Evolutionary conservation across 2,113 vertebrate species (phyloP).

Genomic region (Pan troglodytes): DNA sequence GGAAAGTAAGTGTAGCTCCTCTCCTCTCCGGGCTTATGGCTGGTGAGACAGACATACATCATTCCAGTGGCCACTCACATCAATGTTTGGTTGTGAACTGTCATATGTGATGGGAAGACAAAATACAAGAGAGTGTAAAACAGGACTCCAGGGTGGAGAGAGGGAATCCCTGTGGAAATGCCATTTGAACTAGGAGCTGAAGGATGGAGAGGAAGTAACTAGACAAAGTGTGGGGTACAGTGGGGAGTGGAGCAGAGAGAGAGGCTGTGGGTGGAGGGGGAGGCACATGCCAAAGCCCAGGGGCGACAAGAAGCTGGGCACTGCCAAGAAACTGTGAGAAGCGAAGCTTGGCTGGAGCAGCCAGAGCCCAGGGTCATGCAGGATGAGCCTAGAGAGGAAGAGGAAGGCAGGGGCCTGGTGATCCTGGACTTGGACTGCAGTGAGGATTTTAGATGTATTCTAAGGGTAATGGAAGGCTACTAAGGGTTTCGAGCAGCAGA

Average conservation of each 20-base stretch:
- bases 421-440: too few relatives aligned
- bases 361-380: background rate
- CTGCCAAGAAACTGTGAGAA: background rate
- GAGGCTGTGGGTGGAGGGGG: background rate
- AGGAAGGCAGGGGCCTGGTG: background rate
- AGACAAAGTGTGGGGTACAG: background rate
- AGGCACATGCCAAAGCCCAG: background rate
- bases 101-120: background rate
- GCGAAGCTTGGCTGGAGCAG: background rate
- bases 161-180: background rate
- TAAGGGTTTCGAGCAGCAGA: background rate
- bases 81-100: background rate
- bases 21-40: background rate
- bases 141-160: background rate
- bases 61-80: background rate
- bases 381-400: background rate
- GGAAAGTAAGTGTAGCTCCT: background rate
- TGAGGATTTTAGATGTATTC: background rate
- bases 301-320: background rate
- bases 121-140: background rate
- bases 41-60: background rate
- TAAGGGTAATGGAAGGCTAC: background rate
- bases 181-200: background rate
- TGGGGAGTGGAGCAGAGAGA: background rate
- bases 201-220: background rate